Base-by-base conservation (phyloP, 2,797 vertebrate species). In the Pelobates cultripes region DNA sequence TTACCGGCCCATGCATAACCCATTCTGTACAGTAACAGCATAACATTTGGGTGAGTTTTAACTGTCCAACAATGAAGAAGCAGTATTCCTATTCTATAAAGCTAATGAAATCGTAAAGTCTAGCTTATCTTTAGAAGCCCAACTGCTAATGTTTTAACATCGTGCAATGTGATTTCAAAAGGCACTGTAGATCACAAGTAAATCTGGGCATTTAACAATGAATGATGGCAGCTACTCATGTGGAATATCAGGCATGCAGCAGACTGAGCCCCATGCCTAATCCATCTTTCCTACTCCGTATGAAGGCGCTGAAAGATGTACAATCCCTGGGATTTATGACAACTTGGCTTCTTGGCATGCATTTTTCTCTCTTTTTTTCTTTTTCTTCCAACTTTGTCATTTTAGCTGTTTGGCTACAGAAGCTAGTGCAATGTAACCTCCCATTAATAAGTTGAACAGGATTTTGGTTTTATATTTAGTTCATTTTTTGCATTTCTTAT, bases 51-150 rank as follows among this genome's bases (percentile, higher is more conserved):
- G 28, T 28, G 28, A 28, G 28, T 28, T 28, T 28, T 28, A 28
- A 28, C 28, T 28, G 28, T 28, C 10, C 10, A 51, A 51, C 2
- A 2, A 1, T 51, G 47, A 51, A 51, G 47, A 51, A 51, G 47
- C 13, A 12, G 55, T 7, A 15, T 51, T 1, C 55, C 55, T 14
- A 57, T 57, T 57, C 4, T 57, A 57, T 15, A 57, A 12, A 57
- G 55, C 4, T 4, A 57, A 12, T 57, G 4, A 57, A 57, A 14
- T 15, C 8, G 55, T 57, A 57, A 12, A 57, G 55, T 57, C 44
- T 3, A 80, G 66, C 41, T 81, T 80, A 79, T 87, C 81, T 85
- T 89, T 84, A 85, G 85, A 85, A 84, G 88, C 73, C 40, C 71
- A 85, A 0, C 63, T 83, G 73, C 79, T 85, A 45, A 45, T 44